These are phyloP conservation scores for Otocyon megalotis DNA, from an alignment of 2,113 vertebrate species.

Conservation along the genomic window DNA sequence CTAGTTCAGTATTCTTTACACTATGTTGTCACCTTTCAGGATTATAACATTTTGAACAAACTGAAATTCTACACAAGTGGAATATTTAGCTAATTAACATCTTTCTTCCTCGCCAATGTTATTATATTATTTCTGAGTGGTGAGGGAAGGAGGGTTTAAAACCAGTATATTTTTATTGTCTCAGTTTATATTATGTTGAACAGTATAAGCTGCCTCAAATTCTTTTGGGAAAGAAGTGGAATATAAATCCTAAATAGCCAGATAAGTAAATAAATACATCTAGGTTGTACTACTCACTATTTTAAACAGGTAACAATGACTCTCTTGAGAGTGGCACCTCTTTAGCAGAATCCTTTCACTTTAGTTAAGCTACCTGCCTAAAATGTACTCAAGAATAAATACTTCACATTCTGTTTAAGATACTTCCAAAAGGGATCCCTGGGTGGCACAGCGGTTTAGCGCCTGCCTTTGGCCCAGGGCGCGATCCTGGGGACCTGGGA, in stretches of 20 bases:
- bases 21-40: not conserved
- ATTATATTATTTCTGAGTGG: not conserved
- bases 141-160: not conserved
- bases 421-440: not conserved
- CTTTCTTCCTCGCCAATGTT: constrained; percentile 1
- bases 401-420: constrained; percentile 35
- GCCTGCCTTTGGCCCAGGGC: too few relatives aligned
- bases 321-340: not conserved
- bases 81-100: constrained; percentile 26
- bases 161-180: constrained; percentile 4
- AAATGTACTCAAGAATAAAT: not conserved
- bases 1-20: constrained; percentile 28
- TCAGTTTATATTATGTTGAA: constrained; percentile 26
- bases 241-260: constrained; percentile 46
- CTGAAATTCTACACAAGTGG: not conserved
- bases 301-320: not conserved
- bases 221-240: not conserved
- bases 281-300: not conserved
- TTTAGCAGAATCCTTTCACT: constrained; percentile 11
- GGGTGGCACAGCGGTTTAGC: too few relatives aligned
- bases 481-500: too few relatives aligned
- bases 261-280: not conserved
- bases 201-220: constrained; percentile 5
- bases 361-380: not conserved
- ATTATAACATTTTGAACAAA: constrained; percentile 31